Evolutionary conservation across 1,140 invertebrate species (phyloP).

Genomic region (Schlechtendalia chinensis): DNA sequence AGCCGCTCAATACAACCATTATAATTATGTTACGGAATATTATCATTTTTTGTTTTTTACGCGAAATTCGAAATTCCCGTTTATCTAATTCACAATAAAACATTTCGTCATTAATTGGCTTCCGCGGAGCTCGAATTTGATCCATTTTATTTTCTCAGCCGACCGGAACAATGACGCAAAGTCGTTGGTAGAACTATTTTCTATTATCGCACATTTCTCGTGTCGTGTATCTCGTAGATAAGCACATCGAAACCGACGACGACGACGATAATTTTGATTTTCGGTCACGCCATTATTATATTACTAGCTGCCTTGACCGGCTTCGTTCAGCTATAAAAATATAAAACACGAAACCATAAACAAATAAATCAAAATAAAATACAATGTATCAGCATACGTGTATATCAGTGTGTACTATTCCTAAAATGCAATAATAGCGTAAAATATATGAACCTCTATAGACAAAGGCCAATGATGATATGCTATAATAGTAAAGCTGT

Average conservation of each 20-base stretch:
- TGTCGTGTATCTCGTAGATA: background rate
- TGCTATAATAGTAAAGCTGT: too few relatives aligned
- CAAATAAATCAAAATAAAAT: too few relatives aligned
- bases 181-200: background rate
- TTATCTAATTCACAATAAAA: background rate
- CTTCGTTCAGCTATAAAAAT: too few relatives aligned
- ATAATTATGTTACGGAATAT: too few relatives aligned
- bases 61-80: background rate
- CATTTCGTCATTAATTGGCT: background rate
- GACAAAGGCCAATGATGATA: too few relatives aligned
- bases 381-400: too few relatives aligned
- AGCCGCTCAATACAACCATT: too few relatives aligned
- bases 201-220: background rate
- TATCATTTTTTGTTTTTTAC: too few relatives aligned
- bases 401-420: too few relatives aligned
- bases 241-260: background rate
- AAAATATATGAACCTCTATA: too few relatives aligned
- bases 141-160: background rate
- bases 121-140: background rate
- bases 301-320: background rate
- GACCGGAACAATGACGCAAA: background rate
- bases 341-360: too few relatives aligned
- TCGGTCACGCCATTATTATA: background rate
- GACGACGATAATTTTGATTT: background rate
- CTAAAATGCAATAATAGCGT: too few relatives aligned